A percentile compares a stretch with the other conserved stretches of the same genome.
Evolutionary conservation across 2,888 invertebrate species (phyloP).

Genomic region (Notocelia uddmanniana): DNA sequence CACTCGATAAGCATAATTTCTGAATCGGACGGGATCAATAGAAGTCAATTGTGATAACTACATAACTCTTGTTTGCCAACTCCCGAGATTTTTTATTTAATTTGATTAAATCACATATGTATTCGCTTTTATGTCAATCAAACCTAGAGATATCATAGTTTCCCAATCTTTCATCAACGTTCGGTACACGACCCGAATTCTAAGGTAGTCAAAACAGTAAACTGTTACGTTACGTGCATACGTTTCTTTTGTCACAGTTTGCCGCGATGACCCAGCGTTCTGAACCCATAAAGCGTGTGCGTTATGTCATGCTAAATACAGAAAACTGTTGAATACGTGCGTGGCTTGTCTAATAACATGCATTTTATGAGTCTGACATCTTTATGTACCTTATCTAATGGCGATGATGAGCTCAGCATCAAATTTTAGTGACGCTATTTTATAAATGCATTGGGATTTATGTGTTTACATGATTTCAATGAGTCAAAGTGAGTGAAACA

Average conservation of each 20-base stretch:
- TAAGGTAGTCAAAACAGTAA: slow-evolving; percentile 28
- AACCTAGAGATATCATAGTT: neutral
- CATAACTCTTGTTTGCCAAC: too few species aligned
- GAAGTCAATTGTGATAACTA: too few species aligned
- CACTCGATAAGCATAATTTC: too few species aligned
- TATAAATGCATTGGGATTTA: neutral
- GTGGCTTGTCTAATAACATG: slow-evolving; percentile 31
- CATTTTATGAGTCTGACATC: slow-evolving; percentile 19
- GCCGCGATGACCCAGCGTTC: slow-evolving; percentile 45
- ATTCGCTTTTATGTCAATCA: too few species aligned
- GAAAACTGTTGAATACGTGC: slow-evolving; percentile 34
- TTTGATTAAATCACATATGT: too few species aligned
- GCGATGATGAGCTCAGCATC: slow-evolving; percentile 27
- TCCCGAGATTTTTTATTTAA: too few species aligned
- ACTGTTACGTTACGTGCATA: slow-evolving; percentile 28
- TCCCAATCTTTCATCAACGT: neutral
- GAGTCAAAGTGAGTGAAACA: neutral
- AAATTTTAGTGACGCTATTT: slow-evolving; percentile 8
- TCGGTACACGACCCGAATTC: slow-evolving; percentile 21
- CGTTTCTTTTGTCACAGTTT: slow-evolving; percentile 47
- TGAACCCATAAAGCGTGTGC: slow-evolving; percentile 30
- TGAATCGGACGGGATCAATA: too few species aligned
- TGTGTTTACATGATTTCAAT: neutral
- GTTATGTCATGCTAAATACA: slow-evolving; percentile 42
- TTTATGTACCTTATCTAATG: slow-evolving; percentile 33